Conservation (phyloP, 2,113 vertebrate genomes). For the Marmota flaviventris region DNA sequence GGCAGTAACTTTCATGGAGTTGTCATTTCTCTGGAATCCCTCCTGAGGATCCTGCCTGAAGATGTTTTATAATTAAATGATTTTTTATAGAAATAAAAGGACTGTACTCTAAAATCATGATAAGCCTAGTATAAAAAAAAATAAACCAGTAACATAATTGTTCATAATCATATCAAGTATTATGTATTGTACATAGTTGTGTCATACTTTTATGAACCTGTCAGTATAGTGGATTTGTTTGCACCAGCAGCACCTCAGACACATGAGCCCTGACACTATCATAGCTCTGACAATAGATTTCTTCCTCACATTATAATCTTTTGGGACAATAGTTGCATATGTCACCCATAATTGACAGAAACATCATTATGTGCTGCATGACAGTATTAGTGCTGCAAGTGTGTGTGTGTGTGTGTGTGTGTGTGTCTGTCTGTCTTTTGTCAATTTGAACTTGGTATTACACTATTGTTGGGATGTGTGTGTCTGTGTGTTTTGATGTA, state of each 20-base stretch:
- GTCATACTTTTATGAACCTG: not conserved
- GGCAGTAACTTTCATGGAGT: too few relatives aligned
- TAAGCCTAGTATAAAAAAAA: not conserved
- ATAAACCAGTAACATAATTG: not conserved
- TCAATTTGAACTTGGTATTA: not conserved
- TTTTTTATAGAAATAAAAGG: not conserved
- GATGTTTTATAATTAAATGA: not conserved
- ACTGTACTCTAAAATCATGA: not conserved
- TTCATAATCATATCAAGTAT: not conserved
- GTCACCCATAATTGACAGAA: not conserved
- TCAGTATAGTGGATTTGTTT: too few relatives aligned
- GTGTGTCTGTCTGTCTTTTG: not conserved
- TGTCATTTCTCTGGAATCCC: too few relatives aligned
- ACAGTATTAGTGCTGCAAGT: not conserved
- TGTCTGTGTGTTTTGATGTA: not conserved
- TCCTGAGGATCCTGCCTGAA: not conserved
- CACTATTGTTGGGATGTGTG: not conserved
- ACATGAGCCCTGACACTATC: not conserved
- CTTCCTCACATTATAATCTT: not conserved
- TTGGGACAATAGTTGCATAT: not conserved
- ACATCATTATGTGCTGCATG: not conserved
- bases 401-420: not conserved
- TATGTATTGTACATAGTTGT: not conserved
- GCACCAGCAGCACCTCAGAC: not conserved
- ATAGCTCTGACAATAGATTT: not conserved